A percentile compares a stretch with the other conserved stretches of the same genome.
phyloP scores from a whole-genome alignment of 2,113 vertebrate genomes.

The Pterocles gutturalis region DNA sequence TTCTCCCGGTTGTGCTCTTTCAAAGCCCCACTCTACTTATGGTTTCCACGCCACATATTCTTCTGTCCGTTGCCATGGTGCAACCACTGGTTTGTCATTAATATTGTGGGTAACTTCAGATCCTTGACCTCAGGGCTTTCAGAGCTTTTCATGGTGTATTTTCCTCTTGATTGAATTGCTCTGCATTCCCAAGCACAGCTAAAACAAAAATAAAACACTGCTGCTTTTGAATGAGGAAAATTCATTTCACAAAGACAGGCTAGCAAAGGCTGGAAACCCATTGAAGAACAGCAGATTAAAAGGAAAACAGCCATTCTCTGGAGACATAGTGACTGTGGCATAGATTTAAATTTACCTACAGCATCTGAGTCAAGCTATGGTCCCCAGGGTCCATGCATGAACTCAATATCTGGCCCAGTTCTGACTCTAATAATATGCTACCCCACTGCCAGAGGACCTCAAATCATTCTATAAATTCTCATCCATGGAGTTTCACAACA shows the following conservation, averaged over 20 bases:
- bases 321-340: neutral
- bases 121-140: constrained; percentile 75
- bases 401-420: neutral
- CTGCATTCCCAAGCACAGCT: constrained; percentile 72
- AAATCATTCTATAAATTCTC: neutral
- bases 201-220: constrained; percentile 71
- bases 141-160: constrained; percentile 74
- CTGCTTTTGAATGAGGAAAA: constrained; percentile 64
- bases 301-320: constrained; percentile 39
- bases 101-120: constrained; percentile 78
- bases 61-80: constrained; percentile 69
- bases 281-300: constrained; percentile 49
- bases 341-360: constrained; percentile 47
- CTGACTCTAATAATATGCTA: neutral
- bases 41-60: constrained; percentile 66
- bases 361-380: neutral
- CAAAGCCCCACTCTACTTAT: constrained; percentile 62
- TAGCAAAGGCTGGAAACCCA: constrained; percentile 54
- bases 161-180: constrained; percentile 76
- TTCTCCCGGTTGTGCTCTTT: constrained; percentile 64
- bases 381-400: neutral
- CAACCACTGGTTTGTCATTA: constrained; percentile 70
- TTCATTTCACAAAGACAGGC: constrained; percentile 64
- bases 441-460: neutral
- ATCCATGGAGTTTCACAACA: neutral